These are phyloP conservation scores for Larimichthys polyactis DNA, from an alignment of 2,113 vertebrate genomes.

Conservation along the genomic window DNA sequence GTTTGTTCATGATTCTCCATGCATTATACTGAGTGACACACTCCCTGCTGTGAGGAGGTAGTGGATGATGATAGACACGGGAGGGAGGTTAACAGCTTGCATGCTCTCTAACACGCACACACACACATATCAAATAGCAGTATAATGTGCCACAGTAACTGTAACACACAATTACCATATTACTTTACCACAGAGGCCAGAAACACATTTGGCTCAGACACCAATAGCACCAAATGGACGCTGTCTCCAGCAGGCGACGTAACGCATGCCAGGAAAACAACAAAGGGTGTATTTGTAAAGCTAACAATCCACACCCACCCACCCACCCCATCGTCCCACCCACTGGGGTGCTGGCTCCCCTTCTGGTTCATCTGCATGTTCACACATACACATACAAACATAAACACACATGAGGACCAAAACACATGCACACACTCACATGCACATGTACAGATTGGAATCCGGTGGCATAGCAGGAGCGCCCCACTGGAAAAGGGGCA, in stretches of 20 bases:
- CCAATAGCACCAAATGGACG: conserved; percentile 67
- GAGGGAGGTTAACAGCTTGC: conserved; percentile 62
- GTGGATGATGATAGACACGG: conserved; percentile 46
- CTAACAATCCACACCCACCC: conserved; percentile 44
- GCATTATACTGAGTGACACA: conserved; percentile 55
- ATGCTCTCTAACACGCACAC: conserved; percentile 26
- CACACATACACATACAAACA: conserved; percentile 38
- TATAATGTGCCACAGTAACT: conserved; percentile 18
- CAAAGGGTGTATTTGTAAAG: conserved; percentile 71
- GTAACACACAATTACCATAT: conserved; percentile 45
- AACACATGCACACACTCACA: conserved; percentile 40
- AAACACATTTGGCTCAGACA: conserved; percentile 66
- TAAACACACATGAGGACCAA: conserved; percentile 40
- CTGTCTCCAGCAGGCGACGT: conserved; percentile 43
- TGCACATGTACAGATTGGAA: conserved; percentile 24
- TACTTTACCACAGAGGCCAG: conserved; percentile 46
- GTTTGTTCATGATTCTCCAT: conserved; percentile 50
- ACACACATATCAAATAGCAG: not conserved
- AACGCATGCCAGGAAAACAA: conserved; percentile 51
- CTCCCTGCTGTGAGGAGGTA: conserved; percentile 43
- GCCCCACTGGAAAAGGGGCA: conserved; percentile 4
- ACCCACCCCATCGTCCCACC: conserved; percentile 31
- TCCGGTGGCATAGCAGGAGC: conserved; percentile 18
- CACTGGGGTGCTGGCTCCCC: conserved; percentile 38
- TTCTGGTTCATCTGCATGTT: conserved; percentile 53